These are phyloP conservation scores for Polydesmus complanatus DNA, from an alignment of 2,888 invertebrate genomes.

Conservation along the genomic window DNA sequence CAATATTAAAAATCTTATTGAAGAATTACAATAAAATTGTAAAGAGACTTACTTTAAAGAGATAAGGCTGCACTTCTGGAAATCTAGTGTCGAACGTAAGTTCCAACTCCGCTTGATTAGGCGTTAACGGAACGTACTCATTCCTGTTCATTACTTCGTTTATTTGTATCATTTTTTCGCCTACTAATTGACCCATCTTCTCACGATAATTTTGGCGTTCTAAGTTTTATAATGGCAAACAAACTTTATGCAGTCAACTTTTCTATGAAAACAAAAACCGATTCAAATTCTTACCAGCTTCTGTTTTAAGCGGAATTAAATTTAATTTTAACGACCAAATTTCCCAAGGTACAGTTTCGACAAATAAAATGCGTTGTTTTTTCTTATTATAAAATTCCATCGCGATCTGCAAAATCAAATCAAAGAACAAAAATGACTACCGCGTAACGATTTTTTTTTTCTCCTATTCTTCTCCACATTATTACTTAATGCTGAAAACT, in stretches of 20 bases:
- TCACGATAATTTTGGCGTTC: slow-evolving; percentile 77
- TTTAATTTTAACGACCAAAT: slow-evolving; percentile 92
- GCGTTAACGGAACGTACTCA: slow-evolving; percentile 93
- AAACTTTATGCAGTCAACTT: background rate
- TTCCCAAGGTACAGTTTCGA: slow-evolving; percentile 94
- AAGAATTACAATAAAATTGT: slow-evolving; percentile 35
- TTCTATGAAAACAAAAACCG: slow-evolving; percentile 7
- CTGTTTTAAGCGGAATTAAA: slow-evolving; percentile 67
- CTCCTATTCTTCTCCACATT: background rate
- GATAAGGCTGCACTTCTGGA: slow-evolving; percentile 88
- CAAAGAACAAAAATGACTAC: no score
- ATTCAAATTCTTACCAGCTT: slow-evolving; percentile 42
- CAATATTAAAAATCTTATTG: slow-evolving; percentile 38
- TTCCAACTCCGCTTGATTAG: slow-evolving; percentile 78
- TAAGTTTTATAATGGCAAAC: no score
- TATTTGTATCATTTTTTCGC: slow-evolving; percentile 87
- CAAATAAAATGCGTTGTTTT: slow-evolving; percentile 72
- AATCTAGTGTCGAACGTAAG: slow-evolving; percentile 87
- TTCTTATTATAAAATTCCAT: slow-evolving; percentile 91
- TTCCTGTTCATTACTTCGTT: slow-evolving; percentile 90
- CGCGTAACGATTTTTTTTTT: no score
- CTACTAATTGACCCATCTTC: slow-evolving; percentile 42
- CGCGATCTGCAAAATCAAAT: slow-evolving; percentile 59
- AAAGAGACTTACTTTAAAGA: slow-evolving; percentile 60
- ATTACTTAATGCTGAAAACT: background rate